A percentile compares a stretch with the other conserved stretches of the same genome.
Evolutionary conservation across 1,140 invertebrate species (phyloP).

Genomic region (Pinna nobilis): DNA sequence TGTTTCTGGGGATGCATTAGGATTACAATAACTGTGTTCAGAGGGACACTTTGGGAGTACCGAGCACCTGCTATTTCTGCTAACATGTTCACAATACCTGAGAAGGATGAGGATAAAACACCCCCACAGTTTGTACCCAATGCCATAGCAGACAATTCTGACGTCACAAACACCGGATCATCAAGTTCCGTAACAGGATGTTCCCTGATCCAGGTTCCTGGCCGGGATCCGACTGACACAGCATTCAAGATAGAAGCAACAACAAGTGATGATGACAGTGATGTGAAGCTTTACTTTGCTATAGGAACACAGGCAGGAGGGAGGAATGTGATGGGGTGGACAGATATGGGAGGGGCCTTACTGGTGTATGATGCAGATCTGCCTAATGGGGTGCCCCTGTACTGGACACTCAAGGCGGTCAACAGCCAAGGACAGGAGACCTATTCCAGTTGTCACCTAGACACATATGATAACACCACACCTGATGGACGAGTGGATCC

Average conservation of each 20-base stretch:
- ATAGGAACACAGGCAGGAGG: conserved; percentile 38
- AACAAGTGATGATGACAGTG: conserved; percentile 36
- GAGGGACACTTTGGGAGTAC: conserved; percentile 43
- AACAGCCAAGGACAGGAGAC: conserved; percentile 35
- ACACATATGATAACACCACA: conserved; percentile 41
- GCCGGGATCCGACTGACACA: conserved; percentile 34
- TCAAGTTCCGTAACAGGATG: conserved; percentile 24
- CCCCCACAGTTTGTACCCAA: conserved; percentile 37
- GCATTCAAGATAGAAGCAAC: conserved; percentile 40
- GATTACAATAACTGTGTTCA: conserved; percentile 31
- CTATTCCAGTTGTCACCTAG: conserved; percentile 19
- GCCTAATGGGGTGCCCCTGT: conserved; percentile 33
- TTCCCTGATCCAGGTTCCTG: conserved; percentile 37
- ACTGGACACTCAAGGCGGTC: conserved; percentile 40
- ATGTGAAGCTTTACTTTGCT: conserved; percentile 35
- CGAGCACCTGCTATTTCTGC: conserved; percentile 12
- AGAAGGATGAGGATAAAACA: conserved; percentile 17
- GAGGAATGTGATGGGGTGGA: conserved; percentile 36
- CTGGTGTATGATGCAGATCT: conserved; percentile 17
- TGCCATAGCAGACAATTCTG: too few species aligned
- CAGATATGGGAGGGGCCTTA: conserved; percentile 15
- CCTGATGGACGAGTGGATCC: conserved; percentile 44
- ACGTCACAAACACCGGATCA: conserved; percentile 5
- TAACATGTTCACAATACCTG: conserved; percentile 38
- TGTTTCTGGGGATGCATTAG: too few species aligned